These are phyloP conservation scores for Melangyna quadrimaculata DNA, from an alignment of 2,888 invertebrate species.

Conservation along the genomic window DNA sequence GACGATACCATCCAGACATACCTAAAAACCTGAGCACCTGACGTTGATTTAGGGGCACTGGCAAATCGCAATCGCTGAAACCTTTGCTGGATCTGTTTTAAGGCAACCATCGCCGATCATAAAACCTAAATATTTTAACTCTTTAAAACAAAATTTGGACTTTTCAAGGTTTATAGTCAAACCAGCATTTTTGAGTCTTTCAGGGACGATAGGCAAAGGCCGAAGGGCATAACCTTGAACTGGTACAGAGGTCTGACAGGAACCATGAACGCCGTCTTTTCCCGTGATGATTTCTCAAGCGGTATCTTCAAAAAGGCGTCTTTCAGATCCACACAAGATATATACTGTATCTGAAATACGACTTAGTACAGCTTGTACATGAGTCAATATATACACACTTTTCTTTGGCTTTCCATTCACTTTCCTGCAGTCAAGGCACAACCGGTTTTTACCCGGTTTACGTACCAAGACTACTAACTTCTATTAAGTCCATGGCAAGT, in stretches of 20 bases:
- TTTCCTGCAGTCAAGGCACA: conserved; percentile 74
- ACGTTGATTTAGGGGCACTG: too few relatives aligned
- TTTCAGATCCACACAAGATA: conserved; percentile 64
- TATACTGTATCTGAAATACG: conserved; percentile 56
- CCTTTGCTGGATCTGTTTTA: too few relatives aligned
- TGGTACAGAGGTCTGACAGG: too few relatives aligned
- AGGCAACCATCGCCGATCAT: too few relatives aligned
- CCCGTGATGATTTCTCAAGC: conserved; percentile 1
- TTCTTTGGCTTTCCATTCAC: conserved; percentile 73
- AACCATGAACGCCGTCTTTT: too few relatives aligned
- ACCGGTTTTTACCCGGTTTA: conserved; percentile 72
- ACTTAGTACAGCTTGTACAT: too few relatives aligned
- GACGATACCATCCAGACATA: too few relatives aligned
- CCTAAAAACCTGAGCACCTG: too few relatives aligned
- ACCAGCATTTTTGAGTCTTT: conserved; percentile 23
- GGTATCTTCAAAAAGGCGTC: conserved; percentile 6
- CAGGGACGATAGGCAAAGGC: too few relatives aligned
- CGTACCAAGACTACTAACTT: conserved; percentile 73
- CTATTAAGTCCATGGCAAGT: conserved; percentile 13
- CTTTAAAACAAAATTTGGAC: not conserved
- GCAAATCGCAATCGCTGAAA: conserved; percentile 21
- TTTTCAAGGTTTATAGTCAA: conserved; percentile 31
- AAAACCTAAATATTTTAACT: too few relatives aligned
- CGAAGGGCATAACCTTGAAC: too few relatives aligned
- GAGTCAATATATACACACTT: conserved; percentile 53